These are phyloP conservation scores for Uloborus plumipes DNA, from an alignment of 2,888 invertebrate genomes.

Conservation along the genomic window DNA sequence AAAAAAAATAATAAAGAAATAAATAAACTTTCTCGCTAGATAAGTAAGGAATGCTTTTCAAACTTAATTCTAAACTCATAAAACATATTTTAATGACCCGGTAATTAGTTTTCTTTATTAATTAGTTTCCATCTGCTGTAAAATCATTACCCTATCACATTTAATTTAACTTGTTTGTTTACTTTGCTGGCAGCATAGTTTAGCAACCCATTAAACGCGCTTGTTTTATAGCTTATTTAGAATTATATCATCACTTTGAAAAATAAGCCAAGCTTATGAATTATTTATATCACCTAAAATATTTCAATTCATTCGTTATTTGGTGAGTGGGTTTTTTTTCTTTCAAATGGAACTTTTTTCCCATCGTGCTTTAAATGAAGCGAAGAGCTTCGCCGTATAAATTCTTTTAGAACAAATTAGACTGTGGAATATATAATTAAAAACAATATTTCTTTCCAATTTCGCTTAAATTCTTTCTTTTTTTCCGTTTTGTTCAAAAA, in stretches of 20 bases:
- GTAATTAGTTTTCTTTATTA: constrained; percentile 1
- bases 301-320: constrained; percentile 18
- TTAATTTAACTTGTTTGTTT: constrained; percentile 21
- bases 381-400: too few species aligned
- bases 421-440: constrained; percentile 34
- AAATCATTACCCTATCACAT: background rate
- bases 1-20: too few species aligned
- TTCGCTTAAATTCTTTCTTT: constrained; percentile 17
- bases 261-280: constrained; percentile 31
- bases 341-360: too few species aligned
- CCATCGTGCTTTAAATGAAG: too few species aligned
- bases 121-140: background rate
- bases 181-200: background rate
- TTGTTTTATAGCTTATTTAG: constrained; percentile 4
- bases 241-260: background rate
- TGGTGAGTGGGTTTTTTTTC: background rate
- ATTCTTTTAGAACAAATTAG: too few species aligned
- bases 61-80: constrained; percentile 23
- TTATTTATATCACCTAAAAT: constrained; percentile 36
- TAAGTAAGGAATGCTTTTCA: constrained; percentile 9
- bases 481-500: too few species aligned
- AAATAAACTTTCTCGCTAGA: too few species aligned
- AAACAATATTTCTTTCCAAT: constrained; percentile 30
- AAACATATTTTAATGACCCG: constrained; percentile 18
- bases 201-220: background rate